Evolutionary conservation across 2,888 invertebrate genomes (phyloP).

Genomic region (Unio delphinus): DNA sequence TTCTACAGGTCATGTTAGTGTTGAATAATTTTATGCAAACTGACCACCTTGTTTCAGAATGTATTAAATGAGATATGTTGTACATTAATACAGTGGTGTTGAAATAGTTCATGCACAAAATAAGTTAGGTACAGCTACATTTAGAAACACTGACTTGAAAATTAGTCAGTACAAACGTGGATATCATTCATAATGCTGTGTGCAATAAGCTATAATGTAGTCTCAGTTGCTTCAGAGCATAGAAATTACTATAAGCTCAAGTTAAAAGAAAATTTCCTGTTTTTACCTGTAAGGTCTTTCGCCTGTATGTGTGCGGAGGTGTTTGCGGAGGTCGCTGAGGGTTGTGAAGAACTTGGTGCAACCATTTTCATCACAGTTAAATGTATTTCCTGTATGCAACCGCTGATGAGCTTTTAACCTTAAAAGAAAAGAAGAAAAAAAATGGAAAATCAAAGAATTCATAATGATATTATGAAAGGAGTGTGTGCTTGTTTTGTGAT

Average conservation of each 20-base stretch:
- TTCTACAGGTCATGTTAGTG: too few relatives aligned
- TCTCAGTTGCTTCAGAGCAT: not conserved
- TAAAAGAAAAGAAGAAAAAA: slow-evolving; percentile 9
- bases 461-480: too few relatives aligned
- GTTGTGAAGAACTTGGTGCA: slow-evolving; percentile 95
- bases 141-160: not conserved
- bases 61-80: too few relatives aligned
- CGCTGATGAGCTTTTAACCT: slow-evolving; percentile 83
- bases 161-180: too few relatives aligned
- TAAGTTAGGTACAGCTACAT: not conserved
- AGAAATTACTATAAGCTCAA: not conserved
- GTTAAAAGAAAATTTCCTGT: not conserved
- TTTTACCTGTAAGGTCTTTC: slow-evolving; percentile 75
- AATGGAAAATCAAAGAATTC: not conserved
- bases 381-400: slow-evolving; percentile 93
- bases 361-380: slow-evolving; percentile 87
- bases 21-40: too few relatives aligned
- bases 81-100: too few relatives aligned
- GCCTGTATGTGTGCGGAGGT: slow-evolving; percentile 91
- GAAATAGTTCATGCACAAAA: too few relatives aligned
- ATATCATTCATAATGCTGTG: not conserved
- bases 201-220: not conserved
- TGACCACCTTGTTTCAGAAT: too few relatives aligned
- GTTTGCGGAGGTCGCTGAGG: slow-evolving; percentile 93
- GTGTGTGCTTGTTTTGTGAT: too few relatives aligned